phyloP scores from a whole-genome alignment of 2,888 invertebrate genomes.

The Phrixothrix hirtus region DNA sequence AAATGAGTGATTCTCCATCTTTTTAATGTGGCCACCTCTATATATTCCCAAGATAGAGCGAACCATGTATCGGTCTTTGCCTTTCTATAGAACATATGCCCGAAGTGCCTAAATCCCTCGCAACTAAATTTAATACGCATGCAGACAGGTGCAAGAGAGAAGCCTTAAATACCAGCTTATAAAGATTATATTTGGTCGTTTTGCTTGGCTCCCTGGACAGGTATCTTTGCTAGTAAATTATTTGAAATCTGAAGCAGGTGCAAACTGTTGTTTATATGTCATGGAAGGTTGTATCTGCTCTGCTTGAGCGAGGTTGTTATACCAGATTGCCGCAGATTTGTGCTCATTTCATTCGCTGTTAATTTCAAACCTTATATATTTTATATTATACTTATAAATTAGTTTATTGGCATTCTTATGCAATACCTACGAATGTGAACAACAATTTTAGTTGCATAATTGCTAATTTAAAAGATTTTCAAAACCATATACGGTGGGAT shows the following conservation, averaged over 20 bases:
- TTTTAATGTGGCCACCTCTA: conserved; percentile 34
- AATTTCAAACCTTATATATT: conserved; percentile 4
- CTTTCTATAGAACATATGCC: conserved; percentile 12
- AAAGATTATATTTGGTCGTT: conserved; percentile 41
- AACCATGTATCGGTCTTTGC: conserved; percentile 10
- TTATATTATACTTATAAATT: not conserved
- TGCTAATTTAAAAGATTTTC: not conserved
- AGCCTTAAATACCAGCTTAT: conserved; percentile 33
- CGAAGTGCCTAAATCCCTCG: conserved; percentile 29
- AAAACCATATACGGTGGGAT: not conserved
- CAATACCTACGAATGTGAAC: not conserved
- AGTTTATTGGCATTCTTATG: not conserved
- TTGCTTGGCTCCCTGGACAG: conserved; percentile 46
- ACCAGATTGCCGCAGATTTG: conserved; percentile 27
- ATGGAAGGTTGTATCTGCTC: conserved; percentile 27
- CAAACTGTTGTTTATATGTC: conserved; percentile 39
- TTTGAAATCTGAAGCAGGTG: conserved; percentile 54
- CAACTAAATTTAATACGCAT: conserved; percentile 37
- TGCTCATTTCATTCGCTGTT: conserved; percentile 13
- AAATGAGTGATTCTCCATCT: conserved; percentile 35
- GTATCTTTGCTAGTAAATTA: conserved; percentile 53
- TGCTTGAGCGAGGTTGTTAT: conserved; percentile 18
- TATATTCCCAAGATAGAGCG: conserved; percentile 27
- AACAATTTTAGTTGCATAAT: not conserved
- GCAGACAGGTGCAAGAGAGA: conserved; percentile 40